Evolutionary conservation across 2,888 invertebrate genomes (phyloP), one percentile per base, ranked within the genome.

Genomic region (Drosophila quinaria): DNA sequence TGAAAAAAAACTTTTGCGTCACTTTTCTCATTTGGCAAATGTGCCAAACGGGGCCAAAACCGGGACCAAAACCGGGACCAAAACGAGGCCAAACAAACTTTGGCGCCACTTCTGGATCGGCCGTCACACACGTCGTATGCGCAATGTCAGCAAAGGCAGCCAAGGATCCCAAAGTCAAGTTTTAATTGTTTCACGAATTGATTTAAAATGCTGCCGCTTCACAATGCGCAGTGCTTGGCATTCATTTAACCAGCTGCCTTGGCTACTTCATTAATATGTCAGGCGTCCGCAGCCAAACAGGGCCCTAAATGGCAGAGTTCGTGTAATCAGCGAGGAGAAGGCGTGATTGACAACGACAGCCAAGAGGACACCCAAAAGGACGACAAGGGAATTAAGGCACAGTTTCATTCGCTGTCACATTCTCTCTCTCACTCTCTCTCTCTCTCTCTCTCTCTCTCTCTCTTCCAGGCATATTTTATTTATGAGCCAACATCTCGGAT

Each of bases 171-270:
- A 62, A 73, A 76, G 74, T 75, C 78, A 79, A 85, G 81, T 77
- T 82, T 87, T 83, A 87, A 85, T 82, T 83, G 83, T 86, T 77
- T 71, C 64, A 70, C 74, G 78, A 84, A 82, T 82, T 84, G 83
- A 87, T 84, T 87, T 82, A 76, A 87, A 80, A 76, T 67, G 77
- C 77, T 66, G 63, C 60, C 73, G 68, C 59, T 29, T 13, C 47
- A 19, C 55, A 67, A 25, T 60, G 35, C 33, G 31, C 31, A 11
- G 9, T 41, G 33, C 29, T 46, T 39, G 55, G 58, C 76, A 76
- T 68, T 66, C 62, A 64, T 64, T 75, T 76, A 76, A 75, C 49
- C 74, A 74, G 66, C 56, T 70, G 60, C 35, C 70, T 35, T n/a
- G 58, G 55, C 68, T 42, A 71, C 66, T 83, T 83, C 84, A 87